Percentiles rank a stretch among this genome's conserved stretches.
Conservation (phyloP, 2,113 vertebrate genomes). For the Hoplias malabaricus region DNA sequence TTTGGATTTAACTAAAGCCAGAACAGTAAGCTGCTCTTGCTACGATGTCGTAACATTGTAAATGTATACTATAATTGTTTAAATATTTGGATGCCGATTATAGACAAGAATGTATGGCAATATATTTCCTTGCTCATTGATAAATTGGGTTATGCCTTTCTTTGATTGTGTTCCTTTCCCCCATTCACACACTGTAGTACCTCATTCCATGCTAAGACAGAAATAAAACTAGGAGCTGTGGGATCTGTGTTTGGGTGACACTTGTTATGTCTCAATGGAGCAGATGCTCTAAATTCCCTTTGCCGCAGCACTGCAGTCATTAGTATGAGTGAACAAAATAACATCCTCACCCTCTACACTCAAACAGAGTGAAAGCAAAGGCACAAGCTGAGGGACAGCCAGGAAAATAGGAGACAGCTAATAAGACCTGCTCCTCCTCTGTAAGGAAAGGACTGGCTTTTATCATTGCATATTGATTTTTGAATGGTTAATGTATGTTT, state of each 20-base stretch:
- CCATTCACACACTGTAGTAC: neutral
- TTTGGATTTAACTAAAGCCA: neutral
- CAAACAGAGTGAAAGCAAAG: neutral
- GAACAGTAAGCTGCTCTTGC: neutral
- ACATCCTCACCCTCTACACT: neutral
- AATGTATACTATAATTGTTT: neutral
- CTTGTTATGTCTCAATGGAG: constrained; percentile 26
- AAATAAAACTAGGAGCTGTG: neutral
- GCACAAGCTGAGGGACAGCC: constrained; percentile 3
- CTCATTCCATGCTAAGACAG: neutral
- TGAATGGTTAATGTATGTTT: neutral
- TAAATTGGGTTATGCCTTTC: neutral
- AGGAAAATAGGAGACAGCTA: neutral
- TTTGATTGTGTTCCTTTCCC: neutral
- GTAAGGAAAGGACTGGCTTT: neutral
- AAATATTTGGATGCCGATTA: neutral
- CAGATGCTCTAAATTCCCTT: neutral
- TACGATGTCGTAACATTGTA: neutral
- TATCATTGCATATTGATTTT: neutral
- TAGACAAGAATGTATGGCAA: neutral
- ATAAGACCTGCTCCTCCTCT: neutral
- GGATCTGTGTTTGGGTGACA: neutral
- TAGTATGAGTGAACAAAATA: constrained; percentile 26
- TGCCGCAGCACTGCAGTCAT: constrained; percentile 31
- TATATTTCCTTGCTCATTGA: neutral